Percentiles rank a stretch among this genome's conserved stretches.
phyloP scores from a whole-genome alignment of 2,797 vertebrate species.

The Gobio occitaniae region DNA sequence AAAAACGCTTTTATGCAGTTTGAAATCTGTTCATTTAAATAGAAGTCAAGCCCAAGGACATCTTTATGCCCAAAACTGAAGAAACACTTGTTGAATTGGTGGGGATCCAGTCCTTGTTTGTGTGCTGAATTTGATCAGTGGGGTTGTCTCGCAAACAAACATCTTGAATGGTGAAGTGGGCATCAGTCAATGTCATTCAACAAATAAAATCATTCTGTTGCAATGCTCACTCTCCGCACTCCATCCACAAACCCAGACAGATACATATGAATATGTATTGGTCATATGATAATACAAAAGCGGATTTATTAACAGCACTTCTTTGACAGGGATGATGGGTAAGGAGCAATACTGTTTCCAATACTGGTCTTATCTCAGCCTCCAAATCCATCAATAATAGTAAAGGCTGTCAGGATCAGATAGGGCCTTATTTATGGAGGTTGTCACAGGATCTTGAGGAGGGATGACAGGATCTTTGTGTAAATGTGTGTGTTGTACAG shows the following conservation, averaged over 20 bases:
- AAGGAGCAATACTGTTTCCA: conserved; percentile 40
- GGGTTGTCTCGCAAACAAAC: conserved; percentile 64
- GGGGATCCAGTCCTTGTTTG: conserved; percentile 9
- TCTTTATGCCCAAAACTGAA: not conserved
- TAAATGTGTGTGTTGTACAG: conserved; percentile 27
- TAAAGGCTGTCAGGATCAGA: conserved; percentile 67
- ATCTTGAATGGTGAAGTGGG: conserved; percentile 52
- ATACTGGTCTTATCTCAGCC: conserved; percentile 38
- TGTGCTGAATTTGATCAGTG: conserved; percentile 27
- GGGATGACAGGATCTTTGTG: conserved; percentile 32
- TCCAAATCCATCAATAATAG: conserved; percentile 72
- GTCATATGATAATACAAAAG: conserved; percentile 53
- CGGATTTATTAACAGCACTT: conserved; percentile 50
- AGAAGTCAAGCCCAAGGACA: not conserved
- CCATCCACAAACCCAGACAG: conserved; percentile 51
- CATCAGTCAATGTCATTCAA: conserved; percentile 70
- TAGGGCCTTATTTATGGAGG: conserved; percentile 67
- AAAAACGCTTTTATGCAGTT: not conserved
- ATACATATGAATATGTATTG: conserved; percentile 70
- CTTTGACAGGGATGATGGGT: conserved; percentile 26
- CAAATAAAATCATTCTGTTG: conserved; percentile 68
- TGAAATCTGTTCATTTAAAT: not conserved
- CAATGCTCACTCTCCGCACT: conserved; percentile 17
- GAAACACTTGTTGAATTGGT: not conserved
- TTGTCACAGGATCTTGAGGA: conserved; percentile 20